phyloP scores from a whole-genome alignment of 2,888 invertebrate genomes.

The Aromia moschata region DNA sequence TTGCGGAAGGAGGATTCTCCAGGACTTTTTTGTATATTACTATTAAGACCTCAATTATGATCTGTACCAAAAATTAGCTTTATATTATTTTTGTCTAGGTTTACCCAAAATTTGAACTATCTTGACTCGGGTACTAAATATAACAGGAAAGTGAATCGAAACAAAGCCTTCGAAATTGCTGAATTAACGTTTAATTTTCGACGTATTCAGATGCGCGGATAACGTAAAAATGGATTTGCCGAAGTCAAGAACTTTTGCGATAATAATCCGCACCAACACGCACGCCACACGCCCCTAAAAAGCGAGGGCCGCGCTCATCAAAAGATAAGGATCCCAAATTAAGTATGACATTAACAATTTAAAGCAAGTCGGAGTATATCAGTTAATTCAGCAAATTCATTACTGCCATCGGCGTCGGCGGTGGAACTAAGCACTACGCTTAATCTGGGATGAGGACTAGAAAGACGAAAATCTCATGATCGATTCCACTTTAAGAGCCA shows the following conservation, averaged over 20 bases:
- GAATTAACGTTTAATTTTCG: too few species aligned
- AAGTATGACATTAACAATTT: constrained; percentile 38
- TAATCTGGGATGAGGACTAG: constrained; percentile 28
- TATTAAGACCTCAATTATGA: too few species aligned
- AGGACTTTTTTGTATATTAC: too few species aligned
- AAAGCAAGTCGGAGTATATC: constrained; percentile 36
- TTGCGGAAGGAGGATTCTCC: too few species aligned
- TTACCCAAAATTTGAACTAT: too few species aligned
- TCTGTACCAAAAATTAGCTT: too few species aligned
- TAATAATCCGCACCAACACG: background rate
- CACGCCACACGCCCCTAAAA: constrained; percentile 1
- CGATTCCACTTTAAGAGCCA: constrained; percentile 30
- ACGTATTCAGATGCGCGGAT: background rate
- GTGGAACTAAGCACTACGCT: constrained; percentile 27
- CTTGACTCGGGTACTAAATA: too few species aligned
- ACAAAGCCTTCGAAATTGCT: too few species aligned
- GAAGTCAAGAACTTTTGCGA: constrained; percentile 4
- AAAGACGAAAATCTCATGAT: constrained; percentile 28
- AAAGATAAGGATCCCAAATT: constrained; percentile 41
- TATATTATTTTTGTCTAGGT: too few species aligned
- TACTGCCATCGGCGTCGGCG: constrained; percentile 35
- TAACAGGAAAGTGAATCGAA: too few species aligned
- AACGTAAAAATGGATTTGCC: background rate
- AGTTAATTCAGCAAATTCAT: constrained; percentile 43
- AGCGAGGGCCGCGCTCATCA: constrained; percentile 34